These are phyloP conservation scores for Aplocera efformata DNA, from an alignment of 2,888 invertebrate genomes.

Conservation along the genomic window DNA sequence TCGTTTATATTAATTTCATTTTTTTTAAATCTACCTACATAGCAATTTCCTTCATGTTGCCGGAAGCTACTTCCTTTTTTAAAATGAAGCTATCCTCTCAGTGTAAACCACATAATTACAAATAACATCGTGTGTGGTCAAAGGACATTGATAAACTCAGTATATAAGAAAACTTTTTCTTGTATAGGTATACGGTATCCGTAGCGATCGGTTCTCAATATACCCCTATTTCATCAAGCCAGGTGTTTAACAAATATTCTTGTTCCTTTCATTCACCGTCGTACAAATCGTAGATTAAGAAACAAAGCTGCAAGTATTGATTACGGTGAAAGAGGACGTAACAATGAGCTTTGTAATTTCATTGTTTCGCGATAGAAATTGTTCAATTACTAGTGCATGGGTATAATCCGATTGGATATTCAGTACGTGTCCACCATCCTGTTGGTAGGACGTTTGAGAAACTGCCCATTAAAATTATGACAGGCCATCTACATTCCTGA, in stretches of 20 bases:
- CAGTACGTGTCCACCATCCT: slow-evolving; percentile 58
- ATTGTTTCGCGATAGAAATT: slow-evolving; percentile 6
- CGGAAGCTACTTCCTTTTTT: slow-evolving; percentile 9
- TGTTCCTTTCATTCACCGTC: slow-evolving; percentile 2
- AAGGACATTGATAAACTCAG: slow-evolving; percentile 8
- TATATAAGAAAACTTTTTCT: slow-evolving; percentile 4
- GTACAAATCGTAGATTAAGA: not conserved
- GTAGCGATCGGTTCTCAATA: slow-evolving; percentile 7
- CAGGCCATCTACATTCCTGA: slow-evolving; percentile 78
- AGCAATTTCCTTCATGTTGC: slow-evolving; percentile 10
- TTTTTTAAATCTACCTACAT: not conserved
- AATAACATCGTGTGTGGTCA: slow-evolving; percentile 17
- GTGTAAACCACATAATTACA: slow-evolving; percentile 11
- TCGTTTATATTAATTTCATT: no score
- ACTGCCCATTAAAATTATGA: slow-evolving; percentile 77
- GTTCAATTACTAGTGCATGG: slow-evolving; percentile 4
- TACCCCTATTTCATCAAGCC: slow-evolving; percentile 37
- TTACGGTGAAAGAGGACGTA: slow-evolving; percentile 2
- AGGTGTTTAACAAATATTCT: slow-evolving; percentile 30
- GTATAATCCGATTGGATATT: slow-evolving; percentile 54
- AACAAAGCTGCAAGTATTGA: slow-evolving; percentile 8
- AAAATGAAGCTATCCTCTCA: slow-evolving; percentile 6
- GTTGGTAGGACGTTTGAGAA: slow-evolving; percentile 61
- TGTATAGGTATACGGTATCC: not conserved
- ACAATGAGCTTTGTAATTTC: slow-evolving; percentile 1